Base-by-base conservation (phyloP, 2,797 vertebrate species). In the Oreochromis mossambicus region DNA sequence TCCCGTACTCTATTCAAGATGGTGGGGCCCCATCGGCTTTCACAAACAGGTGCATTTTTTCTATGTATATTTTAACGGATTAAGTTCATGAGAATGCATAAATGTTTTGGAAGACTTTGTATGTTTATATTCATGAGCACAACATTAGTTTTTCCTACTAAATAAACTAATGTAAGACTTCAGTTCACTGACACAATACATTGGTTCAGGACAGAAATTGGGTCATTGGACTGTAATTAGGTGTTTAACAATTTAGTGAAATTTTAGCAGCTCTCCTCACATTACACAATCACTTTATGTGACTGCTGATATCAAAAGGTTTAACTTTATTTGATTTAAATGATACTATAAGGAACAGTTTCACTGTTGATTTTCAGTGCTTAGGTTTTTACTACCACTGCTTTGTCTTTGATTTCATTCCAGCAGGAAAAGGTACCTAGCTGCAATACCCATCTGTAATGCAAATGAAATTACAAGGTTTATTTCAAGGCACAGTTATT, bases 11-110 rank as follows among this genome's bases (percentile, higher is more conserved):
- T 58, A 56, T 56, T 56, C 54, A 26, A 14, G 24, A 26, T 55
- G 12, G 21, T 26, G 26, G 26, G 1, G 26, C 55, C 14, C 29
- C 0, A 58, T 32, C 9, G 15, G 8, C 55, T 58, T 32, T 32
- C 29, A 58, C 55, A 58, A 58, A 58, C 55, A 32, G 55, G 29
- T 17, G 8, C 32, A 58, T 29, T 61, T 19, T 29, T 61, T 10
- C 9, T 63, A 7, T 63, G 5, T 63, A 36, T 63, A 13, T 63
- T 21, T 63, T 61, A 38, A 63, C 3, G 0, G 32, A 66, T 5
- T 66, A 21, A 21, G 61, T 66, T 21, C 10, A 8, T 66, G n/a
- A 38, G 19, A 38, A 21, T 41, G 12, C n/a, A 21, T 41, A 8
- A 2, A 15, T 15, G 15, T 14, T 6, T 43, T 12, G 41, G 41